These are phyloP conservation scores for Anaspis maculata DNA, from an alignment of 2,888 invertebrate species.

Conservation along the genomic window DNA sequence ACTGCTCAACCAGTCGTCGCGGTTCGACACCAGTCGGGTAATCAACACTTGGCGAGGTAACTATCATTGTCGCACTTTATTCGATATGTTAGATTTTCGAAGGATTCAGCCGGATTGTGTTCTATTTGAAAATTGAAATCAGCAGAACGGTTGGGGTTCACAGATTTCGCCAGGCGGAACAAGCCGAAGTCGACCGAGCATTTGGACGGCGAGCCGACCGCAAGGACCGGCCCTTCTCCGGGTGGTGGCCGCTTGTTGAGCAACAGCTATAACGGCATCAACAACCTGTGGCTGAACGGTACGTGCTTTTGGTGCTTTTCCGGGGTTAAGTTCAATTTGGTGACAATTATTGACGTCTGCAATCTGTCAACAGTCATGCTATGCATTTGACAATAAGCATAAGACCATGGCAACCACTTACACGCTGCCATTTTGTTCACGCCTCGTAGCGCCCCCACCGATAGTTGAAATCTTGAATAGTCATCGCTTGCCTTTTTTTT, in stretches of 20 bases:
- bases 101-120: too few relatives aligned
- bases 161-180: conserved; percentile 33
- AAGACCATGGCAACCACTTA: too few relatives aligned
- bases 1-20: conserved; percentile 49
- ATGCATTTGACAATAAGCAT: too few relatives aligned
- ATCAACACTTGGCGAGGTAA: conserved; percentile 50
- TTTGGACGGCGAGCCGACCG: conserved; percentile 16
- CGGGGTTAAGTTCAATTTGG: conserved; percentile 11
- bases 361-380: too few relatives aligned
- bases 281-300: conserved; percentile 29
- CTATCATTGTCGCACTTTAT: too few relatives aligned
- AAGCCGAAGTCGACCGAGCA: conserved; percentile 31
- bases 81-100: neutral
- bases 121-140: too few relatives aligned
- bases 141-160: too few relatives aligned
- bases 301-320: too few relatives aligned
- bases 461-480: too few relatives aligned
- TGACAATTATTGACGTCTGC: neutral
- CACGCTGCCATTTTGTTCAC: too few relatives aligned
- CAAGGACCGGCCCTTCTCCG: conserved; percentile 13
- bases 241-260: conserved; percentile 16
- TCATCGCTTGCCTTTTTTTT: too few relatives aligned
- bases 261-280: conserved; percentile 12
- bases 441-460: too few relatives aligned
- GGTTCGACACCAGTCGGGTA: conserved; percentile 46